Evolutionary conservation across 2,797 vertebrate species (phyloP), one percentile per base, ranked within the genome.

Genomic region (Heliangelus exortis): DNA sequence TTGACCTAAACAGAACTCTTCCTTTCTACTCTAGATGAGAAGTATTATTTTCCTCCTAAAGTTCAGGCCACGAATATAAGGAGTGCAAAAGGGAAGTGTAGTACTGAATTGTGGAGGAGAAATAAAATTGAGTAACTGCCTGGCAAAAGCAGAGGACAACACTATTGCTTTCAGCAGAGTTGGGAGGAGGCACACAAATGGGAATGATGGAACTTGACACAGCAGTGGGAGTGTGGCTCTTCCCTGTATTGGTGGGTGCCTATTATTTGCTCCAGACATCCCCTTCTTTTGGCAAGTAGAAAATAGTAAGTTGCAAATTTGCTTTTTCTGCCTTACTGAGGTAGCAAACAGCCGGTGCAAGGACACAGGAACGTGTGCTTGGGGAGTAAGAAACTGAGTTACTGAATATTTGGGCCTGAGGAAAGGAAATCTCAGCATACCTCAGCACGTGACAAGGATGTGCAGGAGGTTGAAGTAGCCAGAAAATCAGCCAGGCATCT

Each of bases 221-320:
- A 92, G 68, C 36, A 89, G 79, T 16, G 4, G 54, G 67, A 92
- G 57, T 0, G 0, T 33, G 54, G 41, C 61, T 72, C 33, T 55
- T 72, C 26, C 78, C 36, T 57, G n/a, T 0, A 0, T 28, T 65
- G n/a, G 34, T 0, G 2, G 68, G 22, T 5, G 1, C 41, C 48
- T 54, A 14, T 47, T 50, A 21, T 11, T 59, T 71, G 53, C 53
- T 87, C 19, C 50, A 89, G 51, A 75, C 51, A n/a, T 34, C 54
- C 36, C 45, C 21, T 79, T 67, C 61, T 58, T 25, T 25, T 51
- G 45, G 22, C 75, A 76, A 25, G 43, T 39, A 69, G 72, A 36
- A 57, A 13, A 75, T 12, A 84, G 34, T 34, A 83, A 71, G 53
- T 13, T 23, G 6, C 12, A 55, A 22, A 17, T 71, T 74, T 74